Evolutionary conservation across 2,113 vertebrate genomes (phyloP).

Genomic region (Grus americana): DNA sequence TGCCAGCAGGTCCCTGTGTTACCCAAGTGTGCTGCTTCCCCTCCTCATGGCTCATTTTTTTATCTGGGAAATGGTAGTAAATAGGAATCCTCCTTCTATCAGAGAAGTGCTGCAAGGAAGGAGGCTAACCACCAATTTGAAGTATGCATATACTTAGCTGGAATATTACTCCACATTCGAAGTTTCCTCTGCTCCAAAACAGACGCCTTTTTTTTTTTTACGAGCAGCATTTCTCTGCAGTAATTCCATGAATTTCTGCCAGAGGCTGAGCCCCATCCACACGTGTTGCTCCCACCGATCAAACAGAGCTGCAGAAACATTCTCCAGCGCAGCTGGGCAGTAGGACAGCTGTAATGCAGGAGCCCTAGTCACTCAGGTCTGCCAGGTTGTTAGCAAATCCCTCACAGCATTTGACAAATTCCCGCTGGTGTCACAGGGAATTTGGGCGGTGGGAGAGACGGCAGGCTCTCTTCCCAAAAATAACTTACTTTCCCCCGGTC

Average conservation of each 20-base stretch:
- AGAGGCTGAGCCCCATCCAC: background rate
- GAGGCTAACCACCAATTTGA: background rate
- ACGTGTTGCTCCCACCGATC: background rate
- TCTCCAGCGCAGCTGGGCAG: background rate
- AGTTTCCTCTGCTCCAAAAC: background rate
- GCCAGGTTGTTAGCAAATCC: background rate
- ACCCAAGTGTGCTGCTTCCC: background rate
- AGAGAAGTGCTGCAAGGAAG: background rate
- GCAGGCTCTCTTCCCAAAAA: background rate
- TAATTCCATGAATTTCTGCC: background rate
- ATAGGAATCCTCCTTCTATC: background rate
- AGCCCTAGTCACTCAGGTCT: background rate
- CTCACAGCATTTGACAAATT: background rate
- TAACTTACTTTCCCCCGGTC: background rate
- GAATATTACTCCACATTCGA: background rate
- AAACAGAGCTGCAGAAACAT: background rate
- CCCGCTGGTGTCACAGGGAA: background rate
- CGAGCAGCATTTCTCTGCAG: background rate
- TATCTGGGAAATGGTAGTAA: background rate
- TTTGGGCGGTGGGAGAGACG: background rate
- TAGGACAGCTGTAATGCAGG: background rate
- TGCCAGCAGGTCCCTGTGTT: background rate
- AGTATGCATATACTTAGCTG: background rate
- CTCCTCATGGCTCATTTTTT: background rate
- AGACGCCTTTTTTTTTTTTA: background rate